These are phyloP conservation scores for Sinonovacula constricta DNA, from an alignment of 1,140 invertebrate species.

Conservation along the genomic window DNA sequence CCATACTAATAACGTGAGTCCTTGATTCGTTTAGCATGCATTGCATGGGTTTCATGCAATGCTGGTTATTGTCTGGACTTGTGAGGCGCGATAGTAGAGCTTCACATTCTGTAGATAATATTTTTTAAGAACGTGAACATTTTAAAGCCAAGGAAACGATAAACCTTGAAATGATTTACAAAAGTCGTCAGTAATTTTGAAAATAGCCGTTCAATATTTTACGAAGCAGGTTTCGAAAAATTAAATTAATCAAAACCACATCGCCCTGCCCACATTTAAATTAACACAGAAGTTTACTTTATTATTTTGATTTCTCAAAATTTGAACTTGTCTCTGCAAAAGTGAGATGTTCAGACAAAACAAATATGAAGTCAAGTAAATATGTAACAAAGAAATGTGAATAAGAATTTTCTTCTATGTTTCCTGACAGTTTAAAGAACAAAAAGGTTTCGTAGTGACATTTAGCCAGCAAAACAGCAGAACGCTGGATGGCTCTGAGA, in stretches of 20 bases:
- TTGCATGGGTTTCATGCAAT: slow-evolving; percentile 33
- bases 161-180: not conserved
- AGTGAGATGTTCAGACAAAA: too few species aligned
- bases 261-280: too few species aligned
- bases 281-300: too few species aligned
- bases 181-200: not conserved
- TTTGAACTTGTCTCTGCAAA: too few species aligned
- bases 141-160: not conserved
- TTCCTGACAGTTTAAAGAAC: too few species aligned
- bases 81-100: slow-evolving; percentile 64
- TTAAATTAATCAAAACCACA: not conserved
- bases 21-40: slow-evolving; percentile 46
- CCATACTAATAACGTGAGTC: slow-evolving; percentile 39
- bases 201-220: not conserved
- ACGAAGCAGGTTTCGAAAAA: not conserved
- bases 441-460: too few species aligned
- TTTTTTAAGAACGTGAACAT: not conserved
- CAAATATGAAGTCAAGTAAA: too few species aligned
- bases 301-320: too few species aligned
- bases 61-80: slow-evolving; percentile 54
- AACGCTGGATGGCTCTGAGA: too few species aligned
- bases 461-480: too few species aligned
- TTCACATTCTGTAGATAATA: slow-evolving; percentile 64
- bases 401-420: too few species aligned
- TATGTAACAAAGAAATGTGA: too few species aligned